A percentile compares a stretch with the other conserved stretches of the same genome.
These are phyloP conservation scores for Murina feae DNA, from an alignment of 2,113 vertebrate genomes.

Conservation along the genomic window DNA sequence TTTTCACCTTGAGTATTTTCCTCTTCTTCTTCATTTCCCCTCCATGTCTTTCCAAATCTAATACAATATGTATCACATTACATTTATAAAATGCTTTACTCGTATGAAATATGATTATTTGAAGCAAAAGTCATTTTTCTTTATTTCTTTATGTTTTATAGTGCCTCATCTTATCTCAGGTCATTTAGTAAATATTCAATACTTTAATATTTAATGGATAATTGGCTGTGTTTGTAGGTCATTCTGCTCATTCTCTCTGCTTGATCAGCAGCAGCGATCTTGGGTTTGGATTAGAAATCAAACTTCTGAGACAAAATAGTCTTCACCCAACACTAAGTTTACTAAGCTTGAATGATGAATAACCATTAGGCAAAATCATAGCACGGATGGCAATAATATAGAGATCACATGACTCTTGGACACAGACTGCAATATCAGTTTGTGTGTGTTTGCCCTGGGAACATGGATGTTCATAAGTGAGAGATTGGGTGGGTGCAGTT, in stretches of 20 bases:
- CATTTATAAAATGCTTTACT: not conserved
- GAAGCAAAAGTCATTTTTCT: not conserved
- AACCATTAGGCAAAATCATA: not conserved
- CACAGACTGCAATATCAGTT: not conserved
- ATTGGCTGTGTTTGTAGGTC: not conserved
- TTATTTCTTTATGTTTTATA: not conserved
- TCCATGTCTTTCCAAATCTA: not conserved
- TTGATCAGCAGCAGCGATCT: not conserved
- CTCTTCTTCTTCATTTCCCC: not conserved
- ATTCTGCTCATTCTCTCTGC: not conserved
- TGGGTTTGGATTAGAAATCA: not conserved
- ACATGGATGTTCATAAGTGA: not conserved
- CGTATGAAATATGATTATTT: not conserved
- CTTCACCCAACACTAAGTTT: not conserved
- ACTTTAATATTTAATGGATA: not conserved
- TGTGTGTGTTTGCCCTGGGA: not conserved
- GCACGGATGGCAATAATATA: too few relatives aligned
- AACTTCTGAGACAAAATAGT: not conserved
- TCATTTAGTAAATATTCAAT: not conserved
- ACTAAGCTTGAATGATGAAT: not conserved
- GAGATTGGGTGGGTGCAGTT: not conserved
- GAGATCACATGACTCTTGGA: not conserved
- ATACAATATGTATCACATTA: not conserved
- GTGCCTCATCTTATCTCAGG: not conserved
- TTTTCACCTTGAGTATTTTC: not conserved